Evolutionary conservation across 2,888 invertebrate species (phyloP).

Genomic region (Erannis defoliaria): DNA sequence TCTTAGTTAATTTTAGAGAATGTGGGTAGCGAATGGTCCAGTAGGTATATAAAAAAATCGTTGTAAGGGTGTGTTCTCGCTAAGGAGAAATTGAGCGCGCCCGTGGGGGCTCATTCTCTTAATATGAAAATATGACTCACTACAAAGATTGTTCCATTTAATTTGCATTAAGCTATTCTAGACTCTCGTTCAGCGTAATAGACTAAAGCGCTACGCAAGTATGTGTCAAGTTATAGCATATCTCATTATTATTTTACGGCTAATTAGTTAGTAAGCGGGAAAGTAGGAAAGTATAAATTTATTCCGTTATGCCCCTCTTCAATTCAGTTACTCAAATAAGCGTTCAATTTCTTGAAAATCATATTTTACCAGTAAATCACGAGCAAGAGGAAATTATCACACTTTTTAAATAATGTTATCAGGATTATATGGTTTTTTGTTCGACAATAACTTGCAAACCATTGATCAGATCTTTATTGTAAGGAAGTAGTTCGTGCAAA

Average conservation of each 20-base stretch:
- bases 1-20: no score
- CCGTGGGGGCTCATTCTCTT: constrained; percentile 69
- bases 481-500: no score
- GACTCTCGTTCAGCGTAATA: constrained; percentile 54
- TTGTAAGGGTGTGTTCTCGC: no score
- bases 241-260: constrained; percentile 6
- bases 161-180: constrained; percentile 68
- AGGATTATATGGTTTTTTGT: no score
- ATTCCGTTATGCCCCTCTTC: constrained; percentile 8
- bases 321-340: not conserved
- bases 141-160: constrained; percentile 73
- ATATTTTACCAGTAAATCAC: not conserved
- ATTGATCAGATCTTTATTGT: no score
- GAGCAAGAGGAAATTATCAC: not conserved
- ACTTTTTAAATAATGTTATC: no score
- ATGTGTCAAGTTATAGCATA: constrained; percentile 36
- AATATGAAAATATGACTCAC: constrained; percentile 79
- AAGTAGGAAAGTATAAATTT: constrained; percentile 2
- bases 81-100: constrained; percentile 75
- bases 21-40: not conserved
- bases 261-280: constrained; percentile 3
- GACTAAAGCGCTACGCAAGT: constrained; percentile 50
- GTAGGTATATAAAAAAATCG: constrained; percentile 36
- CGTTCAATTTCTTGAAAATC: constrained; percentile 1
- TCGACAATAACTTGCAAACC: no score